A percentile compares a stretch with the other conserved stretches of the same genome.
Evolutionary conservation across 2,113 vertebrate species (phyloP).

Genomic region (Lucifuga dentata): DNA sequence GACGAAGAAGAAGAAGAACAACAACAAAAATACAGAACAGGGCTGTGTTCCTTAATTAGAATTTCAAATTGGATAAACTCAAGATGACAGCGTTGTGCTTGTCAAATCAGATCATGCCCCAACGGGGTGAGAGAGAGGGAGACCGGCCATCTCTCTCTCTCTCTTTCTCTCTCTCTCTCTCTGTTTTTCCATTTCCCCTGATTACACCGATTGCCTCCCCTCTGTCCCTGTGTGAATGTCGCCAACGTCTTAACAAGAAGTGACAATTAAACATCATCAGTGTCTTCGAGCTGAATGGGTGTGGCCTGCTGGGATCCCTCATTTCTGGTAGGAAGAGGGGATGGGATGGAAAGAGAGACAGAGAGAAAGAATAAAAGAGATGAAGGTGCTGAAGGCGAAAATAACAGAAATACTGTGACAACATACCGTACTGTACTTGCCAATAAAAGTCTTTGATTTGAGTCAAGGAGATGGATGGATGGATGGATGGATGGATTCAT

Average conservation of each 20-base stretch:
- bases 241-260: constrained; percentile 75
- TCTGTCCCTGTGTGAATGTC: constrained; percentile 70
- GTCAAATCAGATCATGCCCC: constrained; percentile 84
- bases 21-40: constrained; percentile 75
- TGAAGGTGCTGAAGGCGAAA: constrained; percentile 29
- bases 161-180: constrained; percentile 43
- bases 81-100: constrained; percentile 83
- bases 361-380: constrained; percentile 27
- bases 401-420: constrained; percentile 41
- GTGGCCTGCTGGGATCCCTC: constrained; percentile 47
- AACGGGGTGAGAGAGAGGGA: constrained; percentile 56
- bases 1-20: constrained; percentile 44
- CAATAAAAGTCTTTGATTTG: constrained; percentile 10
- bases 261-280: constrained; percentile 81
- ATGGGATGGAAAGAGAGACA: not conserved
- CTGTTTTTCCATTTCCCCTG: constrained; percentile 69
- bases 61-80: constrained; percentile 85
- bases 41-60: constrained; percentile 84
- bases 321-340: constrained; percentile 5
- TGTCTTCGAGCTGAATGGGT: constrained; percentile 65
- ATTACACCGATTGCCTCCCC: constrained; percentile 63
- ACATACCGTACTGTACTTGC: not conserved
- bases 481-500: not conserved
- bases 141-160: too few species aligned
- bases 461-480: not conserved